Base-by-base conservation (phyloP, 2,797 vertebrate species). In the Ammospiza maritima region DNA sequence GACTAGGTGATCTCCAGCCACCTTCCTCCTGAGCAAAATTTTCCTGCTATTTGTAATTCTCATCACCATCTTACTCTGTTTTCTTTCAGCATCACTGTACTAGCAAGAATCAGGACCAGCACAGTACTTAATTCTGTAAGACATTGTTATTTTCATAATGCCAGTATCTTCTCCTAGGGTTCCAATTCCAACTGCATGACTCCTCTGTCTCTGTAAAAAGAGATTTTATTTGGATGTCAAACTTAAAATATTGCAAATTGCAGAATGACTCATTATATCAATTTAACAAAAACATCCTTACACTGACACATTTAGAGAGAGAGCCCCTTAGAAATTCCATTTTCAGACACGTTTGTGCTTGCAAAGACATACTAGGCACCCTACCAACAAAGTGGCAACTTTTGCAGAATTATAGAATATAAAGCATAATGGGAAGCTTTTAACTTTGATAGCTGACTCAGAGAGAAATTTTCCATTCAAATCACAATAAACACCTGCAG, bases 381-480 rank as follows among this genome's bases (percentile, higher is more conserved):
- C 69, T 51, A 32, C 61, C 69, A 84, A 48, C 20, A 48, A 45
- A 76, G 42, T 11, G 34, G 42, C 34, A 62, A 47, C 57, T 77
- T 21, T 5, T 40, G 15, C 30, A 70, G 40, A 62, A 69, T 56
- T 62, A 70, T 5, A 51, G 40, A 83, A 47, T 13, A 60, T 38
- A 30, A 77, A 91, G 32, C 66, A n/a, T 56, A 67, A 75, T 21
- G 16, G 36, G 70, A 89, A 84, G 44, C 36, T 90, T 89, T 71
- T 74, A 70, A 57, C 34, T 77, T 73, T 60, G 62, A 54, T 4
- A 86, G 34, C 16, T 88, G 62, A 51, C 34, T 81, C 2, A 0
- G 54, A 74, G 42, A 60, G 34, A 94, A 85, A 44, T 36, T 61
- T 71, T 77, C 58, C n/a, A 56, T 81, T 69, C 56, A 84, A 91